A percentile compares a stretch with the other conserved stretches of the same genome.
Conservation (phyloP, 30 jellyfish, hydroid and myxozoan genomes). For the Nemopilema nomurai region DNA sequence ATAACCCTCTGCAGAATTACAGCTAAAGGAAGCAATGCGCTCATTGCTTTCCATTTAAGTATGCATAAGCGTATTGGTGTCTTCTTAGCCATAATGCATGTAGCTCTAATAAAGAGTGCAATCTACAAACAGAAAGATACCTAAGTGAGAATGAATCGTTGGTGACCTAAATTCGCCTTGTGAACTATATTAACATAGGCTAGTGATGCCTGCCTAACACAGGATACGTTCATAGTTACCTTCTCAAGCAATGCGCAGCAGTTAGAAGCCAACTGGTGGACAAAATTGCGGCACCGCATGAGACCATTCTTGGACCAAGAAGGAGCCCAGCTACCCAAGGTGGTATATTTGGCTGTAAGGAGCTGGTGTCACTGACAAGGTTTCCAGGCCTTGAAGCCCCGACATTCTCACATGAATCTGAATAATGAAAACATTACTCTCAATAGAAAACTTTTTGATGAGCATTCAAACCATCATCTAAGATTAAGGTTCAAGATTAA, state of each 20-base stretch:
- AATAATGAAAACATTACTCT: not conserved
- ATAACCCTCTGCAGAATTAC: too few relatives aligned
- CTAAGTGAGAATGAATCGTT: too few relatives aligned
- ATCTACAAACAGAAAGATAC: too few relatives aligned
- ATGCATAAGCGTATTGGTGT: too few relatives aligned
- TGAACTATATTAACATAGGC: not conserved
- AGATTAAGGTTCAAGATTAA: too few relatives aligned
- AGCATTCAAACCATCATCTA: too few relatives aligned
- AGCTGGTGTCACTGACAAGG: slow-evolving; percentile 1
- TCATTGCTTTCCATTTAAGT: too few relatives aligned
- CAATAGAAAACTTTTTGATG: too few relatives aligned
- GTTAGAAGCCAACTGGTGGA: slow-evolving; percentile 81
- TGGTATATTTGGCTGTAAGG: slow-evolving; percentile 46
- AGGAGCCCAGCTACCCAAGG: slow-evolving; percentile 91
- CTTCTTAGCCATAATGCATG: too few relatives aligned
- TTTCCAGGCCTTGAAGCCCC: slow-evolving; percentile 9
- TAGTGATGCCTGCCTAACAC: not conserved
- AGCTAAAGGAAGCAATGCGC: too few relatives aligned
- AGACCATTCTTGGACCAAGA: slow-evolving; percentile 71
- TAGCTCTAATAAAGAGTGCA: too few relatives aligned
- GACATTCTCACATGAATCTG: slow-evolving; percentile 62
- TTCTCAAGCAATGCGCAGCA: slow-evolving; percentile 94
- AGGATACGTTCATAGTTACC: slow-evolving; percentile 62
- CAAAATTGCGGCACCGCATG: slow-evolving; percentile 90
- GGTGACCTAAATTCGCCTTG: too few relatives aligned